Base-by-base conservation (phyloP, 2,113 vertebrate genomes). In the Lamprotornis superbus region DNA sequence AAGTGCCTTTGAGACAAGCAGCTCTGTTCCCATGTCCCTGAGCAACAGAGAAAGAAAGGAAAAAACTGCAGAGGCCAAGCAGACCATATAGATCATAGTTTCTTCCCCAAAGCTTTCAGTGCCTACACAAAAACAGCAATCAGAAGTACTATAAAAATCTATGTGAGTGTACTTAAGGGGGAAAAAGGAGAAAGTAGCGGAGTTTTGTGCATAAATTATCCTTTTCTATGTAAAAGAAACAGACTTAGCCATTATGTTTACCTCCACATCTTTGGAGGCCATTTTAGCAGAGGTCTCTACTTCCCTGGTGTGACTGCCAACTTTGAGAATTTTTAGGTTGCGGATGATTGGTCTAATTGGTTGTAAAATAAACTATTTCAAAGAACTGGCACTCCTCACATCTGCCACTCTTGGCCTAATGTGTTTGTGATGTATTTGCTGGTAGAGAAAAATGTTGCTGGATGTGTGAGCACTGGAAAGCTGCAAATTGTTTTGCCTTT, bases 301-400 rank as follows among this genome's bases (percentile, higher is more conserved):
- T 87, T 89, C 55, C 57, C 53, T 65, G 44, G 57, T 79, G 49
- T 68, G 61, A 71, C 80, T 89, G 90, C 92, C 93, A 93, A 50
- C 64, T 75, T 44, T 40, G 60, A 89, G 75, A 83, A 94, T 78
- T 95, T 96, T 93, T 93, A 89, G 63, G 67, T 90, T 87, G 88
- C 7, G 9, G 88, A 68, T 2, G 40, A 96, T 92, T 91, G 86
- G 76, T 89, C 83, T 96, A 92, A 95, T 96, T 96, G 88, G 79
- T 87, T 94, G 83, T 88, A 96, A 93, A 96, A 95, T 81, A 93
- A 94, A 96, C 93, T 86, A 2, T 90, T 95, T 94, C 93, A 87
- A 94, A 96, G 93, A 56, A 90, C 93, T 96, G 95, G 92, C 94
- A 87, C 53, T 96, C 46, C 69, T 92, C 86, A 94, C 85, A 81